Percentiles rank a stretch among this genome's conserved stretches.
Conservation (phyloP, 2,888 invertebrate genomes). For the Steromphala cineraria region DNA sequence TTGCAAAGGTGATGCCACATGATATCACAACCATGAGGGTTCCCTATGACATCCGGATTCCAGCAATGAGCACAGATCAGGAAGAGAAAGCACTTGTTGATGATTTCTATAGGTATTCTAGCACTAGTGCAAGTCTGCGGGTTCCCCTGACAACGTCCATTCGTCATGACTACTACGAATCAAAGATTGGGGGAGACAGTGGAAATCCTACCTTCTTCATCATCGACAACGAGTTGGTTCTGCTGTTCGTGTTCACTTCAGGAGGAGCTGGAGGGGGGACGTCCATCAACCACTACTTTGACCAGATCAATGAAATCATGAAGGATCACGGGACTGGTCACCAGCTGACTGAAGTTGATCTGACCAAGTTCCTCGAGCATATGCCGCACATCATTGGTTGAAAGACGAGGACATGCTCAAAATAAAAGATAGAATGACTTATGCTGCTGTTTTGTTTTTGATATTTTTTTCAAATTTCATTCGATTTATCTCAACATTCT, state of each 20-base stretch:
- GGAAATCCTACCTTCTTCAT: constrained; percentile 60
- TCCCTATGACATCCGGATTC: constrained; percentile 35
- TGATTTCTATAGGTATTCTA: constrained; percentile 38
- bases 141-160: constrained; percentile 19
- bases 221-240: constrained; percentile 51
- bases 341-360: constrained; percentile 48
- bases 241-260: constrained; percentile 54
- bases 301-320: constrained; percentile 50
- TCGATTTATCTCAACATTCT: too few relatives aligned
- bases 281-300: constrained; percentile 49
- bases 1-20: constrained; percentile 50
- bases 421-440: too few relatives aligned
- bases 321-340: constrained; percentile 44
- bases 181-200: constrained; percentile 55
- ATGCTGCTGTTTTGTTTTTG: too few relatives aligned
- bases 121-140: constrained; percentile 40
- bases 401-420: too few relatives aligned
- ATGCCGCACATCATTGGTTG: constrained; percentile 31
- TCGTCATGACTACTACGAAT: constrained; percentile 46
- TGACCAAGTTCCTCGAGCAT: constrained; percentile 33
- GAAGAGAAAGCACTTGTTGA: constrained; percentile 60
- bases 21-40: constrained; percentile 37
- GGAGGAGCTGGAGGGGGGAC: constrained; percentile 46
- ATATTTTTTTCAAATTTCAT: too few relatives aligned
- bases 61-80: constrained; percentile 54